phyloP scores from a whole-genome alignment of 2,797 vertebrate genomes.

The Dryobates pubescens region DNA sequence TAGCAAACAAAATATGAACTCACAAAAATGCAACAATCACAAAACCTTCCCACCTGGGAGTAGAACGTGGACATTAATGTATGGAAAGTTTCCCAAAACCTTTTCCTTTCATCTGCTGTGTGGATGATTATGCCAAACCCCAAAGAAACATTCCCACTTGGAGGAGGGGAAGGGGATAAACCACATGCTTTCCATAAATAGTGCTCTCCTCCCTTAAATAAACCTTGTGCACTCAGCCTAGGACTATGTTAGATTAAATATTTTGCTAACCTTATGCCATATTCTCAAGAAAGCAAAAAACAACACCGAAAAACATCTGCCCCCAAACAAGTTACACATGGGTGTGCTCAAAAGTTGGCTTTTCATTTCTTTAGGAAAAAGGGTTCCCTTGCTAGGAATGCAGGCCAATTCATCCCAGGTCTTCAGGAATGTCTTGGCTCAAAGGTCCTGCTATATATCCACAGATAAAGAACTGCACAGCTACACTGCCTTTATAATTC shows the following conservation, averaged over 20 bases:
- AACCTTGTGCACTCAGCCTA: conserved; percentile 31
- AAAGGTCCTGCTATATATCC: not conserved
- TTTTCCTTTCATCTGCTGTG: conserved; percentile 31
- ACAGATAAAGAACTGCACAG: not conserved
- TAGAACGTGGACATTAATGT: not conserved
- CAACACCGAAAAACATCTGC: conserved; percentile 6
- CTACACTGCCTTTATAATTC: not conserved
- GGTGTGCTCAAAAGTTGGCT: not conserved
- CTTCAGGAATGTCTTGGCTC: not conserved
- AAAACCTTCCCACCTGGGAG: conserved; percentile 46
- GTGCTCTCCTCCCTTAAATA: conserved; percentile 59
- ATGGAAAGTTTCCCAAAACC: conserved; percentile 45
- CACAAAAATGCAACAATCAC: conserved; percentile 36
- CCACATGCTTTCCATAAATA: conserved; percentile 75
- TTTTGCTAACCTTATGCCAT: conserved; percentile 51
- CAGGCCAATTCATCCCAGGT: not conserved
- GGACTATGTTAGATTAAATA: conserved; percentile 20
- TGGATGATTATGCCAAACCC: conserved; percentile 63
- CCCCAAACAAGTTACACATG: conserved; percentile 4
- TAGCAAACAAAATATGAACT: conserved; percentile 54
- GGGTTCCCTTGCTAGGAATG: not conserved
- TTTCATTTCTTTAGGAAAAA: not conserved
- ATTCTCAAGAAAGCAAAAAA: conserved; percentile 32
- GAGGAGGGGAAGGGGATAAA: conserved; percentile 20
- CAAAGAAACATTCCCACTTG: conserved; percentile 65